phyloP scores from a whole-genome alignment of 2,797 vertebrate genomes.

The Atherinosoma microstoma region DNA sequence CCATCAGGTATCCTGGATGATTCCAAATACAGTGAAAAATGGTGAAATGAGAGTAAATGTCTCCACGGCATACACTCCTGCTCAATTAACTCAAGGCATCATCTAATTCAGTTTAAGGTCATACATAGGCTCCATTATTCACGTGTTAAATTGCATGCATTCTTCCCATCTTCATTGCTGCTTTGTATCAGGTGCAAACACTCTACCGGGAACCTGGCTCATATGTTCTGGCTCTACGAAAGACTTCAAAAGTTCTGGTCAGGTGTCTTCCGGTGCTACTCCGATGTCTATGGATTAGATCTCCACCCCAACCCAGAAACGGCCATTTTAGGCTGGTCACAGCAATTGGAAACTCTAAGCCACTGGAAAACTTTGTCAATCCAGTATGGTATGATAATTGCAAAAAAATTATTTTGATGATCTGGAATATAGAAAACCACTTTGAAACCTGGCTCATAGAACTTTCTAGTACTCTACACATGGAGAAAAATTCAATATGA shows the following conservation, averaged over 20 bases:
- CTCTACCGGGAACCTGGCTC: neutral
- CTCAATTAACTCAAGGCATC: neutral
- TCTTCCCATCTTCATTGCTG: neutral
- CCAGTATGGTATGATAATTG: neutral
- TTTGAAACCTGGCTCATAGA: constrained; percentile 2
- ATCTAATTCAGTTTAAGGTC: too few relatives aligned
- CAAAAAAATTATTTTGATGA: neutral
- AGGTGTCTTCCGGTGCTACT: too few relatives aligned
- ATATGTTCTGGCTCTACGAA: neutral
- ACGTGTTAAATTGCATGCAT: neutral
- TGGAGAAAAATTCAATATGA: neutral
- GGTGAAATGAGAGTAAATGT: too few relatives aligned
- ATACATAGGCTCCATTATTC: neutral
- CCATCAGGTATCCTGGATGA: too few relatives aligned
- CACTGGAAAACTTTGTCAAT: neutral
- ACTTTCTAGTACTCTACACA: neutral
- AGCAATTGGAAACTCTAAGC: neutral
- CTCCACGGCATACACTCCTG: too few relatives aligned
- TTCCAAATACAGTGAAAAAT: too few relatives aligned
- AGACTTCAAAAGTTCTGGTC: neutral
- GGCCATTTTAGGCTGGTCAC: neutral
- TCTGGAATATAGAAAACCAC: neutral
- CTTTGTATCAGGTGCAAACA: neutral
- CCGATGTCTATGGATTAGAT: neutral
- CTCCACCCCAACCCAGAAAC: neutral